Evolutionary conservation across 2,113 vertebrate species (phyloP).

Genomic region (Laticauda colubrina): DNA sequence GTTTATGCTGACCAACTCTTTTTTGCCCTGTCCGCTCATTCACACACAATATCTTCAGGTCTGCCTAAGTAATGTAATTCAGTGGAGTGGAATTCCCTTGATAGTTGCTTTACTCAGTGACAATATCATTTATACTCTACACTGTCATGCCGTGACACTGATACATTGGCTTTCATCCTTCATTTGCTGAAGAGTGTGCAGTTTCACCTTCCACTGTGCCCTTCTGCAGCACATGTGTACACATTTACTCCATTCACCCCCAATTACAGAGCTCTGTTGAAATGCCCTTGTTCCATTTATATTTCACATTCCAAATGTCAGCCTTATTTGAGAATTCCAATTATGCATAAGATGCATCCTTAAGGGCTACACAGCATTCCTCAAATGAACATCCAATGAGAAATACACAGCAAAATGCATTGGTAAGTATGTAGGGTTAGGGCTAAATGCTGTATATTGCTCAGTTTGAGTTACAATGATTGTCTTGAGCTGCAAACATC

Average conservation of each 20-base stretch:
- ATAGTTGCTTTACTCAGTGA: constrained; percentile 74
- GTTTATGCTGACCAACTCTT: constrained; percentile 69
- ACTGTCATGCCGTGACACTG: constrained; percentile 72
- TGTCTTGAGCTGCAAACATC: constrained; percentile 12
- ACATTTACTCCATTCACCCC: constrained; percentile 71
- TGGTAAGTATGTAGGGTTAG: constrained; percentile 68
- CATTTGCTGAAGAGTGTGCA: constrained; percentile 62
- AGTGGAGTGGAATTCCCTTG: constrained; percentile 78
- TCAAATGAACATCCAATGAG: constrained; percentile 60
- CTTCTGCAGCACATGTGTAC: constrained; percentile 58
- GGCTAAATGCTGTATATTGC: constrained; percentile 66
- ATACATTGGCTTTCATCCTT: constrained; percentile 73
- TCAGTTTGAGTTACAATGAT: constrained; percentile 33
- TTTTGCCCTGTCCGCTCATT: constrained; percentile 67
- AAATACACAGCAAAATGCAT: constrained; percentile 65
- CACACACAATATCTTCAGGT: constrained; percentile 77
- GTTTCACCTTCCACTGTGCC: constrained; percentile 75
- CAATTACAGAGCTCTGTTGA: constrained; percentile 75
- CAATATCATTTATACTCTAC: constrained; percentile 78
- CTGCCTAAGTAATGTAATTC: constrained; percentile 82
- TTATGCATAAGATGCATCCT: constrained; percentile 69
- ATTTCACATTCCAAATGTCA: constrained; percentile 69
- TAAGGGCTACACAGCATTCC: constrained; percentile 73
- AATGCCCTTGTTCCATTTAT: constrained; percentile 73
- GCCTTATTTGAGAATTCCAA: constrained; percentile 70